Percentiles rank a stretch among this genome's conserved stretches.
phyloP scores from a whole-genome alignment of 2,797 vertebrate species.

The Syngnathus acus region DNA sequence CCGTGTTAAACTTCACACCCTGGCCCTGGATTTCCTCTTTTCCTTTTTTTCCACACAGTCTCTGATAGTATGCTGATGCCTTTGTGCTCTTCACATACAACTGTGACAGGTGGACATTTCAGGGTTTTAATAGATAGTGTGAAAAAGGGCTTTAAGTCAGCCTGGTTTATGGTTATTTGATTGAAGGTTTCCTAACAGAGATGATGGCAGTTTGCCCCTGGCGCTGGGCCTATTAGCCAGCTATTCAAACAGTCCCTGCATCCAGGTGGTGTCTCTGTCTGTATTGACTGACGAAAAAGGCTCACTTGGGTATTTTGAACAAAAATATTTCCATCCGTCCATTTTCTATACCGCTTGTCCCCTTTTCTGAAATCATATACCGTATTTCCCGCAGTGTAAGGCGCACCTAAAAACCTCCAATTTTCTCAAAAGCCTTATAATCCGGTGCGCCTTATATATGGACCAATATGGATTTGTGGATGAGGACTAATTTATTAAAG shows the following conservation, averaged over 20 bases:
- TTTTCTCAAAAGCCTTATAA: no score
- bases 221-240: not conserved
- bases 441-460: no score
- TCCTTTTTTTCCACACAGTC: not conserved
- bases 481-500: no score
- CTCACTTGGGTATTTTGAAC: not conserved
- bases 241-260: not conserved
- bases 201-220: slow-evolving; percentile 2
- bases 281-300: not conserved
- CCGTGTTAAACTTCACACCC: not conserved
- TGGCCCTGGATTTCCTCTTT: not conserved
- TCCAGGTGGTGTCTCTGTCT: not conserved
- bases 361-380: no score
- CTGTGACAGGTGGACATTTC: not conserved
- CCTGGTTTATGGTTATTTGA: not conserved
- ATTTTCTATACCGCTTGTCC: no score
- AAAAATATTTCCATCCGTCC: not conserved
- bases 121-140: not conserved
- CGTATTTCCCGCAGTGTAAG: no score
- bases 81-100: not conserved
- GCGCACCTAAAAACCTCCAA: no score
- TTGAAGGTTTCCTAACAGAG: slow-evolving; percentile 1
- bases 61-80: not conserved
- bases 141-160: not conserved
- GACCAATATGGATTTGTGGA: no score